Percentiles rank a stretch among this genome's conserved stretches.
Conservation (phyloP, 1,140 invertebrate species). For the Trigoniulus corallinus region DNA sequence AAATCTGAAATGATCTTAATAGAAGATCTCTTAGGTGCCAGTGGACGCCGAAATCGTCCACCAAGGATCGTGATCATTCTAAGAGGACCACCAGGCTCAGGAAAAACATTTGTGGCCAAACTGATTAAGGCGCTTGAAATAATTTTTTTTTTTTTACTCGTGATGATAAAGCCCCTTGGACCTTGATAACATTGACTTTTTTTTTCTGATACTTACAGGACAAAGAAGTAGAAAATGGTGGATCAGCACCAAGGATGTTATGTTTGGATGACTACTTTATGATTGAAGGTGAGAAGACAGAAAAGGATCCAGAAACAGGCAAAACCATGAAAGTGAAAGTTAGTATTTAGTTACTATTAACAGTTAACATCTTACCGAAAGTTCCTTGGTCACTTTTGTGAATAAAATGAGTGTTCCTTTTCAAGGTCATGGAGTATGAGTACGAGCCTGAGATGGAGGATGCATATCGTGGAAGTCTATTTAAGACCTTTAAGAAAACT, state of each 20-base stretch:
- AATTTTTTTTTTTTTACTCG: not conserved
- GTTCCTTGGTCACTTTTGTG: not conserved
- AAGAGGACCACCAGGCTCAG: constrained; percentile 73
- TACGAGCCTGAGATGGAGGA: constrained; percentile 72
- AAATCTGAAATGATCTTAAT: too few species aligned
- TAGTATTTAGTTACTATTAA: too few species aligned
- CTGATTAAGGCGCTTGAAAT: constrained; percentile 60
- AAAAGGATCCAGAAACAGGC: constrained; percentile 56
- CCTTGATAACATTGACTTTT: too few species aligned
- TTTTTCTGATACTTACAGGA: too few species aligned
- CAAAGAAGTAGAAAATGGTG: constrained; percentile 53
- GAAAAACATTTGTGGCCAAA: constrained; percentile 73
- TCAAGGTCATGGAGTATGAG: constrained; percentile 72
- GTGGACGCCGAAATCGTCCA: constrained; percentile 54
- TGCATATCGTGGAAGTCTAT: constrained; percentile 57
- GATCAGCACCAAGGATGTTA: constrained; percentile 66
- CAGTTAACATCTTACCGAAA: not conserved
- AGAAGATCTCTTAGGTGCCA: constrained; percentile 60
- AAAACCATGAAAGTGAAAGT: constrained; percentile 49
- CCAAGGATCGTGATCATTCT: constrained; percentile 73
- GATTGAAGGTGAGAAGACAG: constrained; percentile 66
- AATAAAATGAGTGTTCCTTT: constrained; percentile 10
- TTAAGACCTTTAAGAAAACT: constrained; percentile 83
- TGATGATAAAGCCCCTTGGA: too few species aligned
- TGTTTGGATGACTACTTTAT: constrained; percentile 94